phyloP scores from a whole-genome alignment of 1,140 invertebrate genomes.

The Pachyrhynchus sulphureomaculatus region DNA sequence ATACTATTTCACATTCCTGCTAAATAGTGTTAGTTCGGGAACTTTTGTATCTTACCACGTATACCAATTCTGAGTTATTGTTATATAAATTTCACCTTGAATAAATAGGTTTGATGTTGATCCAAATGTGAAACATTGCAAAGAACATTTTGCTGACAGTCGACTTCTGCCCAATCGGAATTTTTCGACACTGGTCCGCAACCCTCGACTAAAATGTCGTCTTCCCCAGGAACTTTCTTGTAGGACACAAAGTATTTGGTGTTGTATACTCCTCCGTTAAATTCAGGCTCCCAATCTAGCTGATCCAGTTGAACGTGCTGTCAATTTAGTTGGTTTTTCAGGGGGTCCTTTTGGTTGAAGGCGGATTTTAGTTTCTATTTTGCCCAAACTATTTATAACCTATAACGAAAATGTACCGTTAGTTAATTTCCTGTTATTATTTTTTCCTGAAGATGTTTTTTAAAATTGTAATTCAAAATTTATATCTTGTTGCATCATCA shows the following conservation, averaged over 20 bases:
- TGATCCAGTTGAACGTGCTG: conserved; percentile 69
- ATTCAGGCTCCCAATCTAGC: conserved; percentile 85
- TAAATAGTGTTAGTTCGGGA: too few species aligned
- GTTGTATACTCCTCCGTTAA: conserved; percentile 82
- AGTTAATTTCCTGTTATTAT: too few species aligned
- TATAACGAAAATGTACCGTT: too few species aligned
- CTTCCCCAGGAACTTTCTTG: conserved; percentile 62
- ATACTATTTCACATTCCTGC: too few species aligned
- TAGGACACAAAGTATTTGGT: conserved; percentile 85
- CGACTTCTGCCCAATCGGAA: conserved; percentile 74
- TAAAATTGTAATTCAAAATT: too few species aligned
- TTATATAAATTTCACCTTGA: too few species aligned
- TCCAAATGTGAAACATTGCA: conserved; percentile 83
- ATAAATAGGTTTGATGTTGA: conserved; percentile 79
- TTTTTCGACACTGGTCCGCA: conserved; percentile 60
- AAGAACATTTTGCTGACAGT: conserved; percentile 80
- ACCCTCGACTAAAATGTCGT: conserved; percentile 62
- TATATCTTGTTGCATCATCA: too few species aligned
- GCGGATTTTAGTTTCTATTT: conserved; percentile 72
- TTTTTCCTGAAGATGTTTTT: too few species aligned
- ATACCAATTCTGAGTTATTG: too few species aligned
- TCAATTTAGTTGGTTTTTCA: conserved; percentile 73
- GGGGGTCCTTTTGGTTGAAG: conserved; percentile 83
- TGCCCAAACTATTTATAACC: conserved; percentile 75
- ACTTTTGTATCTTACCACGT: too few species aligned